A percentile compares a stretch with the other conserved stretches of the same genome.
Evolutionary conservation across 2,888 invertebrate species (phyloP).

Genomic region (Dyspetes luteomarginatus): DNA sequence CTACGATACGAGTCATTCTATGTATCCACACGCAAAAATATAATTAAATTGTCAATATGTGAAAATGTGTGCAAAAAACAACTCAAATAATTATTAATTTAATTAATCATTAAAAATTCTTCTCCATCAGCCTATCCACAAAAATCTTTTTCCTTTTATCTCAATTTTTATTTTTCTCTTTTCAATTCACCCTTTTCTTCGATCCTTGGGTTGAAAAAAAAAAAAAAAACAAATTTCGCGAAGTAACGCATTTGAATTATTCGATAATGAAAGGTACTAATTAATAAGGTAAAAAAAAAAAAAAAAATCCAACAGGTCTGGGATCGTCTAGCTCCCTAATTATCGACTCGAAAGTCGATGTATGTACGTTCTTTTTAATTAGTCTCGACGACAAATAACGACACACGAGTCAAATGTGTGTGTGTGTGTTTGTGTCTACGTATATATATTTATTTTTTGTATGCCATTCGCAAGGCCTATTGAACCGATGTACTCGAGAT

Average conservation of each 20-base stretch:
- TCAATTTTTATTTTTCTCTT: conserved; percentile 31
- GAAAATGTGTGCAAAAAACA: too few species aligned
- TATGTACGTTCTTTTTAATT: conserved; percentile 58
- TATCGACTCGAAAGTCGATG: conserved; percentile 41
- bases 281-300: conserved; percentile 56
- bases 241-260: conserved; percentile 56
- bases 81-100: too few species aligned
- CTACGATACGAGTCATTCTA: not conserved
- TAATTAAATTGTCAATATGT: too few species aligned
- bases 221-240: conserved; percentile 13
- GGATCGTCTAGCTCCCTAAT: conserved; percentile 44
- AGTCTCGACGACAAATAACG: conserved; percentile 55
- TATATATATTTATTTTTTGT: conserved; percentile 22
- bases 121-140: not conserved
- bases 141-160: not conserved
- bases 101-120: conserved; percentile 4
- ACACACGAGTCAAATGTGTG: conserved; percentile 41
- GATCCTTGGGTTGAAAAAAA: not conserved
- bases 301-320: not conserved
- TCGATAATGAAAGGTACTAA: conserved; percentile 63
- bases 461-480: conserved; percentile 48
- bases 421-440: not conserved
- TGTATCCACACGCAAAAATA: too few species aligned
- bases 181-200: conserved; percentile 41
- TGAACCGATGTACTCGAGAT: conserved; percentile 44